phyloP scores from a whole-genome alignment of 2,113 vertebrate species.

The Calonectris borealis region DNA sequence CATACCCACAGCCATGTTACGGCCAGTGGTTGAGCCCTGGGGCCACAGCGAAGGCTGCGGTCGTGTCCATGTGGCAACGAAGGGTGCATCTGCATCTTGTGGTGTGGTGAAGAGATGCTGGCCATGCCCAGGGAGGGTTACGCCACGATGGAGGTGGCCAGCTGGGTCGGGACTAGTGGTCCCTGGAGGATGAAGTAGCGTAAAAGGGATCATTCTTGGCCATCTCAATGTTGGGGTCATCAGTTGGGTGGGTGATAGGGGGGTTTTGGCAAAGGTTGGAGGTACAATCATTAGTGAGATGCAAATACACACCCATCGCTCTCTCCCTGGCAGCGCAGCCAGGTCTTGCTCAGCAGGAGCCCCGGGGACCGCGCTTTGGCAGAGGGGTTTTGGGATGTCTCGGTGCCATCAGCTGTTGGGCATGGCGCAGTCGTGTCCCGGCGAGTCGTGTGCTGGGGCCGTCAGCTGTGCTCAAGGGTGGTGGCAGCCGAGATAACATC shows the following conservation, averaged over 20 bases:
- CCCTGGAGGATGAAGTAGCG: background rate
- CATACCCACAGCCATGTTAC: accelerated
- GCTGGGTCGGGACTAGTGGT: background rate
- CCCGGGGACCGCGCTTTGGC: accelerated
- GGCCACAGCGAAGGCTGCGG: background rate
- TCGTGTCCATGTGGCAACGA: background rate
- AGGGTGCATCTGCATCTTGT: background rate
- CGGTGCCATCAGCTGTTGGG: background rate
- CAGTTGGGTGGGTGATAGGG: accelerated
- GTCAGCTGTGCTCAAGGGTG: background rate
- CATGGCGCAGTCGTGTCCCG: accelerated
- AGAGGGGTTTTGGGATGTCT: background rate
- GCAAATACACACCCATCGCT: accelerated
- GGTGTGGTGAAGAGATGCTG: background rate
- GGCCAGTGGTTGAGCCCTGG: background rate
- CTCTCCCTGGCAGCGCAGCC: background rate
- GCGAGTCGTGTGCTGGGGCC: background rate
- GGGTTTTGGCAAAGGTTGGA: background rate
- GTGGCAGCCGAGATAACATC: background rate
- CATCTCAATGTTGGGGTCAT: accelerated
- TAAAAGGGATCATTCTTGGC: background rate
- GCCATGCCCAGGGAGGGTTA: background rate
- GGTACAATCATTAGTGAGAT: background rate
- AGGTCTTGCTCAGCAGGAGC: background rate
- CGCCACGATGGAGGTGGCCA: accelerated